Evolutionary conservation across 2,113 vertebrate species (phyloP), one percentile per base, ranked within the genome.

Genomic region (Bucco capensis): DNA sequence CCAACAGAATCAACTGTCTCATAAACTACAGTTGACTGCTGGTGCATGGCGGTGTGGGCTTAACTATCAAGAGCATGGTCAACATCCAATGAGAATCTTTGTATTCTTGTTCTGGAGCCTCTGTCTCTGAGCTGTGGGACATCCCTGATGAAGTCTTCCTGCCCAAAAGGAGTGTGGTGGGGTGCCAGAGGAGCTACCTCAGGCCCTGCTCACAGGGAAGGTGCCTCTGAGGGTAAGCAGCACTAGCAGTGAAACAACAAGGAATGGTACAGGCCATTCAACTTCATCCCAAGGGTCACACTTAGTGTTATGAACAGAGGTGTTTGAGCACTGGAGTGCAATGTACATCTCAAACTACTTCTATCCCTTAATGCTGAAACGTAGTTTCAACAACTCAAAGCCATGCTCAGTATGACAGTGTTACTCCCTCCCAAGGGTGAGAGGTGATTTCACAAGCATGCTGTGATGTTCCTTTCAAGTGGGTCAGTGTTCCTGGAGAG

Each of bases 341-440:
- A 5, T 16, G 31, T 24, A 54, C 23, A 25, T 62, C 64, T 81
- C 47, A 6, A 28, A n/a, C 35, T 46, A n/a, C 77, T 74, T 40
- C 37, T 61, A 0, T 65, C 56, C n/a, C 75, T 61, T 60, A 28
- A 19, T 14, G 25, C 14, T 13, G 6, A 65, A 77, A 50, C 42
- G 27, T 42, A 10, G 42, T 79, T 90, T 51, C 65, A 69, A 50
- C 2, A 2, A 40, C 30, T 19, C 31, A 62, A 70, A 73, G 28
- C 47, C 28, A 6, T 17, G 58, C 69, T 66, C 3, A 0, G 12
- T 62, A 2, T 78, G 77, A 46, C 60, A 50, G 77, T 0, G 0
- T 67, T 77, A 42, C 38, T 66, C 0, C 0, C 61, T 81, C 66
- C 75, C 65, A 51, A 31, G 18, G 18, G 16, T n/a, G n/a, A 75